A percentile compares a stretch with the other conserved stretches of the same genome.
phyloP scores from a whole-genome alignment of 2,888 invertebrate species.

The Pycnomerus fuliginosus region DNA sequence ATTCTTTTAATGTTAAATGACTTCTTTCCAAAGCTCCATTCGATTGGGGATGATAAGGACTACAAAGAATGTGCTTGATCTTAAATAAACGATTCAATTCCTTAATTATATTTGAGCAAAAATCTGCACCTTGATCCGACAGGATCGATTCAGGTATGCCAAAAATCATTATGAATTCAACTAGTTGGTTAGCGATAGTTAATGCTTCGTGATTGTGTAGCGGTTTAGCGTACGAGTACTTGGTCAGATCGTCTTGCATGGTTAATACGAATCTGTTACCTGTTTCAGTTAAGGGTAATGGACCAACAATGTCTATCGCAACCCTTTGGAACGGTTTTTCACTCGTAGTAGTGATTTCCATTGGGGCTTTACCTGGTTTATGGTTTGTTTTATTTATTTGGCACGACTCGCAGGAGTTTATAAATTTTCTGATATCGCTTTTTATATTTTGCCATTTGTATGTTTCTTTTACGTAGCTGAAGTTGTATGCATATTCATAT shows the following conservation, averaged over 20 bases:
- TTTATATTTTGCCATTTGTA: slow-evolving; percentile 27
- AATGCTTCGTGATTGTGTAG: too few species aligned
- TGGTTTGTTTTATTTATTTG: slow-evolving; percentile 32
- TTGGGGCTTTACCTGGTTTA: slow-evolving; percentile 31
- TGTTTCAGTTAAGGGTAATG: slow-evolving; percentile 31
- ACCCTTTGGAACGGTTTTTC: slow-evolving; percentile 37
- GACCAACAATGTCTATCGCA: slow-evolving; percentile 38
- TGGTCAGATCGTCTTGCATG: slow-evolving; percentile 28
- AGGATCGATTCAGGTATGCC: too few species aligned
- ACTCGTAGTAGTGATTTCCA: slow-evolving; percentile 41
- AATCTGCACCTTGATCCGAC: too few species aligned
- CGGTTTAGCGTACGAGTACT: slow-evolving; percentile 25
- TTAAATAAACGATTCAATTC: slow-evolving; percentile 36
- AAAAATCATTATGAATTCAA: too few species aligned
- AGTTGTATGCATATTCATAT: too few species aligned
- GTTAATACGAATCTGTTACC: slow-evolving; percentile 35
- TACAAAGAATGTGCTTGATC: slow-evolving; percentile 37
- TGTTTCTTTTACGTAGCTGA: too few species aligned
- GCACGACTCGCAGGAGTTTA: slow-evolving; percentile 26
- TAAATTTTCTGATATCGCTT: slow-evolving; percentile 24
- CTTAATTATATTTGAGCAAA: slow-evolving; percentile 28
- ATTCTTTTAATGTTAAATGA: slow-evolving; percentile 37
- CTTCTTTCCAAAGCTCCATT: slow-evolving; percentile 41
- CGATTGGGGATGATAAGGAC: slow-evolving; percentile 39
- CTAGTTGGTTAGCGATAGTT: too few species aligned